Base-by-base conservation (phyloP, 2,888 invertebrate species). In the Ametastegia equiseti region DNA sequence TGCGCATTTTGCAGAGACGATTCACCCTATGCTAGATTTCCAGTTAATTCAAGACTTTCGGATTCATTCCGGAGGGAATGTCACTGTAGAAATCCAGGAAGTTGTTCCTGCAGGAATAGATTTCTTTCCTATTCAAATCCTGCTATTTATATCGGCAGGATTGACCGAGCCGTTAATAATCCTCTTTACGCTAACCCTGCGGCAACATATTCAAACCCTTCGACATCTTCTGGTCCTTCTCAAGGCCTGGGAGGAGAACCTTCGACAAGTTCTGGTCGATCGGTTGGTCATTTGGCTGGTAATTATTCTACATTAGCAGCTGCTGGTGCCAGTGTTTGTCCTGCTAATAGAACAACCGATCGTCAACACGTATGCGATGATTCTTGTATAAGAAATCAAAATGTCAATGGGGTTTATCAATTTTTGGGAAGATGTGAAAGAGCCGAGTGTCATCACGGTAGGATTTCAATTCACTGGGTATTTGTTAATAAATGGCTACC, bases 401-500 rank as follows among this genome's bases (percentile, higher is more conserved):
- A 88, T 47, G 91, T 91, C 81, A 85, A 84, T 3, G 69, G 80
- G 19, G 67, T 85, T 33, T 91, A 89, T 82, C 91, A 91, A 19
- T 86, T 90, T 80, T 81, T 88, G 65, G 87, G 88, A 19, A 86
- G 88, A 23, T 88, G 87, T 65, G 91, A 90, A 30, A 86, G 88
- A 63, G 84, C 88, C 5, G 90, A 90, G 45, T 91, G 89, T 60
- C 88, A 87, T 0, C 87, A 90, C 73, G 88, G 93, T 9, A 90
- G 94, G 79, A 94, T 95, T 73, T 94, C 94, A 0, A 92, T 95
- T 50, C 94, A 95, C 86, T 95, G 95, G 95, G 92, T 95, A 85
- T 91, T 95, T 82, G 94, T 95, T 0, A 95, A 95, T 87, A 94
- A 94, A 86, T 95, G 95, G 95, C 88, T 95, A 30, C 94, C 94